Percentiles rank a stretch among this genome's conserved stretches.
phyloP scores from a whole-genome alignment of 2,888 invertebrate species.

The Dexiosoma caninum region DNA sequence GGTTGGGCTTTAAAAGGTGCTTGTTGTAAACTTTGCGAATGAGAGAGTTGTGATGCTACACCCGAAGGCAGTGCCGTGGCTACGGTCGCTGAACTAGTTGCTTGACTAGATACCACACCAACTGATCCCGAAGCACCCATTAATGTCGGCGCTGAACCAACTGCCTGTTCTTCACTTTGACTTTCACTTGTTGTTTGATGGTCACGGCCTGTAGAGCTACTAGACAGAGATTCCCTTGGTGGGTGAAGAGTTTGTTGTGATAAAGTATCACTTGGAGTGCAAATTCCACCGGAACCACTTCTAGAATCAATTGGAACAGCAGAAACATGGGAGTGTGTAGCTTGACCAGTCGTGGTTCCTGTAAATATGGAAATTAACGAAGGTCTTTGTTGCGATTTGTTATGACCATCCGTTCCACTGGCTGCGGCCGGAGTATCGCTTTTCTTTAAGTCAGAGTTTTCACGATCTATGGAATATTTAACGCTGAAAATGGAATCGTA shows the following conservation, averaged over 20 bases:
- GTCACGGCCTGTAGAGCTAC: constrained; percentile 80
- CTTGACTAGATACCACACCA: constrained; percentile 66
- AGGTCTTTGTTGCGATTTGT: constrained; percentile 81
- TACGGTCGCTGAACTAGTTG: constrained; percentile 66
- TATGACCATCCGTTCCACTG: constrained; percentile 78
- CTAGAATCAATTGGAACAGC: constrained; percentile 77
- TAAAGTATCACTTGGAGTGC: constrained; percentile 77
- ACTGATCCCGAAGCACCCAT: constrained; percentile 66
- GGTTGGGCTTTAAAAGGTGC: constrained; percentile 78
- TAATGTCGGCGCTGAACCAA: constrained; percentile 71
- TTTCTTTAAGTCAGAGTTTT: constrained; percentile 76
- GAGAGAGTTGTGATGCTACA: constrained; percentile 78
- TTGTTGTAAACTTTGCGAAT: constrained; percentile 77
- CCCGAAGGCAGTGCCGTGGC: constrained; percentile 72
- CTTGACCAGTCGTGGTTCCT: constrained; percentile 79
- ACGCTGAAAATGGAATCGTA: neutral
- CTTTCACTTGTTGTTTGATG: constrained; percentile 77
- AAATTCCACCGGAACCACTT: constrained; percentile 77
- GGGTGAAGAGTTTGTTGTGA: constrained; percentile 78
- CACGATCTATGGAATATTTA: constrained; percentile 70
- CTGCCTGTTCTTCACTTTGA: constrained; percentile 75
- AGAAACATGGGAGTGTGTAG: constrained; percentile 76
- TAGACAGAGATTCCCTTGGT: constrained; percentile 80
- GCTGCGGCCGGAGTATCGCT: constrained; percentile 77
- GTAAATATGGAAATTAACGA: constrained; percentile 84